phyloP scores from a whole-genome alignment of 1,140 invertebrate species.

The Medauroidea extradentata region DNA sequence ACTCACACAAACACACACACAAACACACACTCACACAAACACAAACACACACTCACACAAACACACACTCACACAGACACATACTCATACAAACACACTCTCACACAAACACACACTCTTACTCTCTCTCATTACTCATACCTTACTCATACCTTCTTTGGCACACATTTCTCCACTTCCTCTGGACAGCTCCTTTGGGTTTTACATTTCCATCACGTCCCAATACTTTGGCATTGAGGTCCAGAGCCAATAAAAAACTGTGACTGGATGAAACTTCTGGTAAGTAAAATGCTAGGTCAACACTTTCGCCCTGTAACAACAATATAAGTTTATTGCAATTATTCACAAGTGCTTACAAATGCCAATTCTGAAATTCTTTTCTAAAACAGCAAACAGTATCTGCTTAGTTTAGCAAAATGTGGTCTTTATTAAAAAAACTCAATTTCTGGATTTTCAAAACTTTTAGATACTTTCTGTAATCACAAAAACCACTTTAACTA shows the following conservation, averaged over 20 bases:
- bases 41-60: too few relatives aligned
- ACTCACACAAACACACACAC: too few relatives aligned
- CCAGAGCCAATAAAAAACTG: slow-evolving; percentile 75
- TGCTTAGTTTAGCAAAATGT: not conserved
- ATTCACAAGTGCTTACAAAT: not conserved
- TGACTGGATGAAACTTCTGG: slow-evolving; percentile 88
- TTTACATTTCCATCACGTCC: slow-evolving; percentile 63
- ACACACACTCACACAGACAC: too few relatives aligned
- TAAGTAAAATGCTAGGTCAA: slow-evolving; percentile 83
- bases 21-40: too few relatives aligned
- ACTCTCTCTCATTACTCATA: not conserved
- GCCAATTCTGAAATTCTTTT: too few relatives aligned
- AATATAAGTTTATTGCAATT: not conserved
- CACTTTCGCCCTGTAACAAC: slow-evolving; percentile 67
- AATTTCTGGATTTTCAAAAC: too few relatives aligned
- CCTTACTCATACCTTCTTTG: slow-evolving; percentile 52
- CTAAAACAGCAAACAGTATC: not conserved
- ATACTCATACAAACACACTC: too few relatives aligned
- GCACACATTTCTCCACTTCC: slow-evolving; percentile 86
- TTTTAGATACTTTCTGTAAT: too few relatives aligned
- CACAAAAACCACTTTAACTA: not conserved
- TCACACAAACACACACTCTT: not conserved
- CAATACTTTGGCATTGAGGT: slow-evolving; percentile 83
- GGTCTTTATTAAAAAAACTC: not conserved
- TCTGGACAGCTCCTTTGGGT: slow-evolving; percentile 42